These are phyloP conservation scores for Drosophila lacicola DNA, from an alignment of 2,888 invertebrate species.

Conservation along the genomic window DNA sequence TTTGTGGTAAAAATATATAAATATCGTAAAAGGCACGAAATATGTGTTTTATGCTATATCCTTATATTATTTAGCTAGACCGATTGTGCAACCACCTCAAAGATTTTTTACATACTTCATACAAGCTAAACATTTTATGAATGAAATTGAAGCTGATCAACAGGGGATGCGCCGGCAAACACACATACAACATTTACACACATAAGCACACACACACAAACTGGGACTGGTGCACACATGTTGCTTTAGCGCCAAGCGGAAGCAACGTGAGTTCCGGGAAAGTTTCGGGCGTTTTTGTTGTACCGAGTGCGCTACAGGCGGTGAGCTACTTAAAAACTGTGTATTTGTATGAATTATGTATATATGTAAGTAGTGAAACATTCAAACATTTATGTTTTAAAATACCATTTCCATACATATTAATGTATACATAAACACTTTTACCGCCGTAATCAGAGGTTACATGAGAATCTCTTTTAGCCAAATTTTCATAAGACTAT, in stretches of 20 bases:
- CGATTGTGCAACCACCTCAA: not conserved
- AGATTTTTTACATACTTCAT: not conserved
- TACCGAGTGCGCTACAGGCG: slow-evolving; percentile 44
- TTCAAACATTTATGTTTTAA: no score
- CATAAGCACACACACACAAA: slow-evolving; percentile 11
- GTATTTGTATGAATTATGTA: not conserved
- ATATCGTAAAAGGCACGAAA: not conserved
- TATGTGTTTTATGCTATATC: not conserved
- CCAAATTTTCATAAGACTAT: no score
- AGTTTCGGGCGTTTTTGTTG: slow-evolving; percentile 39
- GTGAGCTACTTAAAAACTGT: slow-evolving; percentile 8
- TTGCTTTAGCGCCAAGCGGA: slow-evolving; percentile 69
- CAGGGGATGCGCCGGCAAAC: slow-evolving; percentile 47
- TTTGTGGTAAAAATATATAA: not conserved
- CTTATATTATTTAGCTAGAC: not conserved
- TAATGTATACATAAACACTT: no score
- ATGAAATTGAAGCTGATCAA: slow-evolving; percentile 40
- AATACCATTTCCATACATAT: no score
- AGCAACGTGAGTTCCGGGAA: slow-evolving; percentile 53
- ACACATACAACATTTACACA: slow-evolving; percentile 19
- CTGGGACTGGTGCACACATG: slow-evolving; percentile 62
- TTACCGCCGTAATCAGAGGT: no score
- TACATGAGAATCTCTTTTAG: no score
- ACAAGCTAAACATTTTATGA: slow-evolving; percentile 37
- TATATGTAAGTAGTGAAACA: slow-evolving; percentile 9